These are phyloP conservation scores for Rhingia campestris DNA, from an alignment of 2,888 invertebrate species.

Conservation along the genomic window DNA sequence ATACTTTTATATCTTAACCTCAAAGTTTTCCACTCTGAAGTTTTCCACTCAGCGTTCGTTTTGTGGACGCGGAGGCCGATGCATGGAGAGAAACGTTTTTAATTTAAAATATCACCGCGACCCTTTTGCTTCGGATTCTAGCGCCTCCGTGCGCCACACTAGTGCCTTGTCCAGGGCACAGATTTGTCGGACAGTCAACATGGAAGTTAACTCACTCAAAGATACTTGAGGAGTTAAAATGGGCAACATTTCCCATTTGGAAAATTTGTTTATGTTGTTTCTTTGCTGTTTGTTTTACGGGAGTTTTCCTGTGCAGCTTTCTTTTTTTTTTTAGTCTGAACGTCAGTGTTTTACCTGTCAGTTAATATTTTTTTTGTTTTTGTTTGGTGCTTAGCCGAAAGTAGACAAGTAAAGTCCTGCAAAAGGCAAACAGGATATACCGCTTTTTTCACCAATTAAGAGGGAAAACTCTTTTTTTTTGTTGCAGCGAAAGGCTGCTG, in stretches of 20 bases:
- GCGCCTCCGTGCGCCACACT: background rate
- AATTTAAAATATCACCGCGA: conserved; percentile 67
- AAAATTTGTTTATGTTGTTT: conserved; percentile 55
- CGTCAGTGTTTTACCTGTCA: conserved; percentile 12
- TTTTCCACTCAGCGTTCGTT: conserved; percentile 46
- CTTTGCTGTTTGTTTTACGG: conserved; percentile 36
- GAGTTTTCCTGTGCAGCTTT: conserved; percentile 15
- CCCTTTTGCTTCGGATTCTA: conserved; percentile 3
- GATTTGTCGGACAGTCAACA: conserved; percentile 35
- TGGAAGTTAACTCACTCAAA: conserved; percentile 56
- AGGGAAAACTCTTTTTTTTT: conserved; percentile 11
- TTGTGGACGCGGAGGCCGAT: conserved; percentile 15
- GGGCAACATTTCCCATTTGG: conserved; percentile 61
- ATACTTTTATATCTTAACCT: conserved; percentile 47
- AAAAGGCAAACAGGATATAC: background rate
- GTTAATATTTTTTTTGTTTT: conserved; percentile 33
- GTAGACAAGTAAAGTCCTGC: conserved; percentile 49
- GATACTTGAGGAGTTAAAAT: conserved; percentile 60
- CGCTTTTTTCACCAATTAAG: conserved; percentile 31
- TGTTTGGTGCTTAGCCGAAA: conserved; percentile 16
- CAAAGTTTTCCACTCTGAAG: conserved; percentile 69
- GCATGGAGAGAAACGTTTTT: conserved; percentile 56
- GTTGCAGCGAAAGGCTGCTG: background rate
- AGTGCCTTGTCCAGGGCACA: background rate
- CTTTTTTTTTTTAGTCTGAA: background rate